These are phyloP conservation scores for Pelmatolapia mariae DNA, from an alignment of 2,113 vertebrate species.

Conservation along the genomic window DNA sequence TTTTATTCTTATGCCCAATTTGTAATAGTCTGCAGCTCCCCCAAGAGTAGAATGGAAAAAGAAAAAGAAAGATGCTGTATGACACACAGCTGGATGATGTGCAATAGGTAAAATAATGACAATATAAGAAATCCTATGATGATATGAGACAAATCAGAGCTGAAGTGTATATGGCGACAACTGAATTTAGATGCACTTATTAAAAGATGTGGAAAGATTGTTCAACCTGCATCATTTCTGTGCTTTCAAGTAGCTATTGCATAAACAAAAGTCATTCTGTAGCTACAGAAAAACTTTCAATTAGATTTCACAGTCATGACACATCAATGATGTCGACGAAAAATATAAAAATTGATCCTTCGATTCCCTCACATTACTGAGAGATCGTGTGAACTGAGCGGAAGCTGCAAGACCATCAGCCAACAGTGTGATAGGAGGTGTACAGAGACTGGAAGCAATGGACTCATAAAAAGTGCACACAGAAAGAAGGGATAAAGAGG, in stretches of 20 bases:
- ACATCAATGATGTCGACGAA: not conserved
- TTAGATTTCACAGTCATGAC: not conserved
- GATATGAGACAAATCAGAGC: not conserved
- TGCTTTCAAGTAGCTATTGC: not conserved
- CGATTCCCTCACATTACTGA: not conserved
- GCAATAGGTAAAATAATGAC: not conserved
- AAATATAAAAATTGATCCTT: not conserved
- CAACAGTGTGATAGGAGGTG: not conserved
- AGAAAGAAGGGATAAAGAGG: not conserved
- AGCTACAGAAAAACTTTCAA: not conserved
- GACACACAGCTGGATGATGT: not conserved
- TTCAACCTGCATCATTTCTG: not conserved
- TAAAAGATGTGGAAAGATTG: not conserved
- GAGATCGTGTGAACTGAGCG: not conserved
- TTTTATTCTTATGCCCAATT: not conserved
- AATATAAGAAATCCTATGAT: not conserved
- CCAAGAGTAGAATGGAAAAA: not conserved
- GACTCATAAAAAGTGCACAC: slow-evolving; percentile 8
- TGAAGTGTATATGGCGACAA: not conserved
- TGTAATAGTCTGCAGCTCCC: not conserved
- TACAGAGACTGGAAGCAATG: not conserved
- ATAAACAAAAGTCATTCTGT: not conserved
- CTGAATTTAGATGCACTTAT: not conserved
- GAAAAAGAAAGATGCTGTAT: fast-evolving
- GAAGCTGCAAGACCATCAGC: slow-evolving; percentile 1